phyloP scores from a whole-genome alignment of 2,797 vertebrate genomes.

The Squalus acanthias region DNA sequence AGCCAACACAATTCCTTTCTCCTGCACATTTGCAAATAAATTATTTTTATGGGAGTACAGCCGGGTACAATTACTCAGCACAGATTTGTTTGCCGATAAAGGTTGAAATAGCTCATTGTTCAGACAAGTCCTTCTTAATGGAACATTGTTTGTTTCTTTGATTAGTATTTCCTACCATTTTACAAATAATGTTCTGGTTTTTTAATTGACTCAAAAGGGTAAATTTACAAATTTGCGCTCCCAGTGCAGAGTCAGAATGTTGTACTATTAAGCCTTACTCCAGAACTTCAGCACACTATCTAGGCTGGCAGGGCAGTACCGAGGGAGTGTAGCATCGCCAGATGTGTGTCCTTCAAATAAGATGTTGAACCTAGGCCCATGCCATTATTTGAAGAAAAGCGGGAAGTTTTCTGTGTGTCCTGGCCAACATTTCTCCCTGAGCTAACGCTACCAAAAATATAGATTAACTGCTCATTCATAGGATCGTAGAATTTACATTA shows the following conservation, averaged over 20 bases:
- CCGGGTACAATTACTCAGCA: background rate
- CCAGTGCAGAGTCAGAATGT: background rate
- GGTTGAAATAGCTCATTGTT: constrained; percentile 9
- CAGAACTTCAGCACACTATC: background rate
- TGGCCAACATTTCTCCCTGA: background rate
- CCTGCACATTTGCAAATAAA: background rate
- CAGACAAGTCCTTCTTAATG: background rate
- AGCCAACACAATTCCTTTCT: background rate
- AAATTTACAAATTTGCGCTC: background rate
- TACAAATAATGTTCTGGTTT: background rate
- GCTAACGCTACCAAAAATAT: background rate
- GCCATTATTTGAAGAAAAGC: background rate
- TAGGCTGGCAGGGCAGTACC: background rate
- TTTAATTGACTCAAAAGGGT: background rate
- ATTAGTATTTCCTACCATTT: background rate
- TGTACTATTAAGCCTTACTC: background rate
- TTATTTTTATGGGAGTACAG: background rate
- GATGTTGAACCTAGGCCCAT: background rate
- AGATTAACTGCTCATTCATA: background rate
- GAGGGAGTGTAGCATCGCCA: background rate
- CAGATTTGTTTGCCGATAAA: background rate
- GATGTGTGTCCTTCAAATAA: too few relatives aligned
- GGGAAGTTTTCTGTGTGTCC: background rate
- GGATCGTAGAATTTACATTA: background rate
- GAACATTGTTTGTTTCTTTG: background rate